Evolutionary conservation across 2,113 vertebrate species (phyloP).

Genomic region (Chloropsis hardwickii): DNA sequence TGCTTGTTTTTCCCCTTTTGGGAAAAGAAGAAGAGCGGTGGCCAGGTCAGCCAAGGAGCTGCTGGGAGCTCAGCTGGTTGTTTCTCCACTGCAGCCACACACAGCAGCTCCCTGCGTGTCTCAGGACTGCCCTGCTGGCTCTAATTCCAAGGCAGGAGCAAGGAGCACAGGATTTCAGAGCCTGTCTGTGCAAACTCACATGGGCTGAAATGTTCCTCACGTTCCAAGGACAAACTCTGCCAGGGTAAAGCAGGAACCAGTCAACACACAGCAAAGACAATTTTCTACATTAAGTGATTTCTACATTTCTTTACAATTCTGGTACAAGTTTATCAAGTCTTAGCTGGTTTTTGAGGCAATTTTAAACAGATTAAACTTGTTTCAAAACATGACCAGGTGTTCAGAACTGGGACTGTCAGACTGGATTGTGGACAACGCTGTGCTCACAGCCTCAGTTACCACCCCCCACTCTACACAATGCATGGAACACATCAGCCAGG

Average conservation of each 20-base stretch:
- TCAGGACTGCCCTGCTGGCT: background rate
- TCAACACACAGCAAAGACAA: background rate
- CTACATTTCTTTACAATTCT: background rate
- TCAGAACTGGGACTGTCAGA: background rate
- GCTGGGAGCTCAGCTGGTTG: background rate
- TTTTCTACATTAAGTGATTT: background rate
- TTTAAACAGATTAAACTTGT: background rate
- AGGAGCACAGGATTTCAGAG: background rate
- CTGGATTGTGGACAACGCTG: background rate
- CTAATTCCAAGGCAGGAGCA: background rate
- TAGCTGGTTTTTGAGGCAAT: background rate
- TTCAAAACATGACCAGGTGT: background rate
- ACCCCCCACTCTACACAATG: background rate
- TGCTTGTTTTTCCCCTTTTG: background rate
- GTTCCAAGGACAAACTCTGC: background rate
- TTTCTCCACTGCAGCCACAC: background rate
- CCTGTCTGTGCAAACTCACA: background rate
- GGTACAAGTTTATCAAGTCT: background rate
- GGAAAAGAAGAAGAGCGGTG: rapidly evolving
- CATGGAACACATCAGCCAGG: background rate
- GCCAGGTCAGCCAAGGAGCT: background rate
- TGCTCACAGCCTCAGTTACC: background rate
- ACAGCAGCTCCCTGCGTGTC: background rate
- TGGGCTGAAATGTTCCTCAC: background rate
- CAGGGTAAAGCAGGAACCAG: background rate